Conservation (phyloP, 2,797 vertebrate species). For the Peromyscus attwateri region DNA sequence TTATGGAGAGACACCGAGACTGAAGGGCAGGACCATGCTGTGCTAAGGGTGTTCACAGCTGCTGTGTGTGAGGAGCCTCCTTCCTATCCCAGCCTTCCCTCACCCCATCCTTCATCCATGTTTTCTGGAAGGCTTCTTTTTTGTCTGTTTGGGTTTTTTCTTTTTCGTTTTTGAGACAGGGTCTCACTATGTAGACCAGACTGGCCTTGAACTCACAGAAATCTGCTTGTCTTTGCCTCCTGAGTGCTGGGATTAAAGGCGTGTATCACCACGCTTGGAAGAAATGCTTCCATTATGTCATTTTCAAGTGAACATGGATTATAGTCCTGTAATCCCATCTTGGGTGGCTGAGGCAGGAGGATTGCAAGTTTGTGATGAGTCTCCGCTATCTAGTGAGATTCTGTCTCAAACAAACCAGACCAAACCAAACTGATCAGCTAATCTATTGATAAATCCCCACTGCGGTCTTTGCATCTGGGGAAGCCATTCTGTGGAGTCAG, state of each 20-base stretch:
- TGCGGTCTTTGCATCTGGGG: background rate
- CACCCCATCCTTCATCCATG: background rate
- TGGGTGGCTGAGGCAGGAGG: background rate
- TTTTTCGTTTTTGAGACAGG: background rate
- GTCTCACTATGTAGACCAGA: background rate
- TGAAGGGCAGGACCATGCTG: background rate
- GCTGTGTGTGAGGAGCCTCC: background rate
- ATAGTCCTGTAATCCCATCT: background rate
- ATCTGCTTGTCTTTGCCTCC: background rate
- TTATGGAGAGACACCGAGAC: background rate
- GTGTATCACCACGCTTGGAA: background rate
- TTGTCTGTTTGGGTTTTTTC: background rate
- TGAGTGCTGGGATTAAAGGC: background rate
- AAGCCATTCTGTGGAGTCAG: background rate
- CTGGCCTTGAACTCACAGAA: background rate
- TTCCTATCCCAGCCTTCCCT: background rate
- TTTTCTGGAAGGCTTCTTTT: constrained; percentile 24
- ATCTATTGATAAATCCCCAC: background rate
- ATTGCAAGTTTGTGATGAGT: background rate
- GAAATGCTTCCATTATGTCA: background rate
- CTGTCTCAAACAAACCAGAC: background rate
- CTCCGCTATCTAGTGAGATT: background rate
- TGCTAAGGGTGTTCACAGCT: background rate
- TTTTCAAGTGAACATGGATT: background rate
- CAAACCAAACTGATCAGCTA: background rate